A percentile compares a stretch with the other conserved stretches of the same genome.
phyloP scores from a whole-genome alignment of 2,797 vertebrate species.

The Rhinella marina region DNA sequence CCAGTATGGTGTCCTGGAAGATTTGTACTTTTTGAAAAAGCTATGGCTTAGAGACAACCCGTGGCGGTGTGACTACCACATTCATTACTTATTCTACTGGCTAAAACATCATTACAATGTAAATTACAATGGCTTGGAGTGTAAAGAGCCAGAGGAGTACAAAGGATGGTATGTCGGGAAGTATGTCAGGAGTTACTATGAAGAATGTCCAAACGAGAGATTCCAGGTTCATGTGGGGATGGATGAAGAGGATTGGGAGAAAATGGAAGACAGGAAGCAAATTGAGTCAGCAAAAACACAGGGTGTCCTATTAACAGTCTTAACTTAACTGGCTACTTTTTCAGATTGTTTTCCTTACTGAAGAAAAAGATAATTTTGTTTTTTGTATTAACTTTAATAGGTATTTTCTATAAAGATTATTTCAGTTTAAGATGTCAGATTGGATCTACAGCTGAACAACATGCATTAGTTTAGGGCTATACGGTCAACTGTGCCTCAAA shows the following conservation, averaged over 20 bases:
- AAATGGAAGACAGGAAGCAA: conserved; percentile 39
- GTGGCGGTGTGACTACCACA: conserved; percentile 97
- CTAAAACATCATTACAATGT: conserved; percentile 91
- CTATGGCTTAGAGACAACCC: conserved; percentile 89
- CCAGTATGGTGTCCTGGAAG: conserved; percentile 92
- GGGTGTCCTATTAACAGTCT: conserved; percentile 75
- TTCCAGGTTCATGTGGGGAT: conserved; percentile 72
- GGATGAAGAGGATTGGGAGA: conserved; percentile 78
- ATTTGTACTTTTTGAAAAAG: conserved; percentile 92
- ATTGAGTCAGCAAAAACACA: conserved; percentile 72
- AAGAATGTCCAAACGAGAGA: conserved; percentile 92
- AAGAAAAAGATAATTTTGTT: background rate
- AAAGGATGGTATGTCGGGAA: conserved; percentile 90
- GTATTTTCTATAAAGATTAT: background rate
- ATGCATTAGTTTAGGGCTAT: background rate
- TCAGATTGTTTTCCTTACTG: background rate
- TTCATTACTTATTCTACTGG: conserved; percentile 98
- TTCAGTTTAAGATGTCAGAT: background rate
- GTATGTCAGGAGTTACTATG: conserved; percentile 94
- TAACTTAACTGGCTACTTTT: conserved; percentile 67
- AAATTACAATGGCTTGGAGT: conserved; percentile 84
- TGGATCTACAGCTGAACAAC: background rate
- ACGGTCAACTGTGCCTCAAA: background rate
- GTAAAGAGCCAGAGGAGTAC: conserved; percentile 87
- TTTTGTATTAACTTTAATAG: background rate